Percentiles rank a stretch among this genome's conserved stretches.
Evolutionary conservation across 1,140 invertebrate species (phyloP).

Genomic region (Drosophila funebris): DNA sequence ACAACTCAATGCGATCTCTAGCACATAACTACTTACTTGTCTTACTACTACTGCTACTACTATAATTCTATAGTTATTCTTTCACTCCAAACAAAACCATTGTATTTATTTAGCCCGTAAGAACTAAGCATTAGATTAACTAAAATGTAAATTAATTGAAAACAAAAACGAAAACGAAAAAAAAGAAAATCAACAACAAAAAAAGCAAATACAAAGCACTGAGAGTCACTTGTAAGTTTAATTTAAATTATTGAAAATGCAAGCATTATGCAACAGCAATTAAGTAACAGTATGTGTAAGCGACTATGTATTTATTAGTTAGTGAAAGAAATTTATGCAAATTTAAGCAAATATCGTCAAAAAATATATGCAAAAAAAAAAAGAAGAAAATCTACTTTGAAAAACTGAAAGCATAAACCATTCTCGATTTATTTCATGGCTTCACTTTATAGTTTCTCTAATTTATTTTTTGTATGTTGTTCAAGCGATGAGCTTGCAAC

Average conservation of each 20-base stretch:
- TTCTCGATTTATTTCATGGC: slow-evolving; percentile 24
- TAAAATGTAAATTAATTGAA: slow-evolving; percentile 43
- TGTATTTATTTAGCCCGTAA: slow-evolving; percentile 46
- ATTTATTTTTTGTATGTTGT: background rate
- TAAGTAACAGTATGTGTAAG: slow-evolving; percentile 35
- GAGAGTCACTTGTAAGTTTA: slow-evolving; percentile 75
- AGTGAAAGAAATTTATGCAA: slow-evolving; percentile 72
- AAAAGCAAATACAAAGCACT: slow-evolving; percentile 58
- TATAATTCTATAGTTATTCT: too few species aligned
- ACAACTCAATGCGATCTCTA: slow-evolving; percentile 38
- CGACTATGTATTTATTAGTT: slow-evolving; percentile 78
- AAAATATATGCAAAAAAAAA: slow-evolving; percentile 60
- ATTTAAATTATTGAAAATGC: slow-evolving; percentile 65
- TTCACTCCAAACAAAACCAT: slow-evolving; percentile 2
- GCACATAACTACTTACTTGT: slow-evolving; percentile 22
- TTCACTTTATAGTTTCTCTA: background rate
- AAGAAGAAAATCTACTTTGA: slow-evolving; percentile 51
- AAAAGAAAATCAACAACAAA: slow-evolving; percentile 37
- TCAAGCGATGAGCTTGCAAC: slow-evolving; percentile 49
- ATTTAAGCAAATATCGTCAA: slow-evolving; percentile 62
- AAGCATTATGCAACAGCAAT: slow-evolving; percentile 4
- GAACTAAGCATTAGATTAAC: slow-evolving; percentile 8
- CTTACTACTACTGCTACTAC: slow-evolving; percentile 40
- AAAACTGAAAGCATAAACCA: slow-evolving; percentile 36
- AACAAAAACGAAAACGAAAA: slow-evolving; percentile 47